A percentile compares a stretch with the other conserved stretches of the same genome.
Evolutionary conservation across 2,888 invertebrate species (phyloP).

Genomic region (Phymatocera aterrima): DNA sequence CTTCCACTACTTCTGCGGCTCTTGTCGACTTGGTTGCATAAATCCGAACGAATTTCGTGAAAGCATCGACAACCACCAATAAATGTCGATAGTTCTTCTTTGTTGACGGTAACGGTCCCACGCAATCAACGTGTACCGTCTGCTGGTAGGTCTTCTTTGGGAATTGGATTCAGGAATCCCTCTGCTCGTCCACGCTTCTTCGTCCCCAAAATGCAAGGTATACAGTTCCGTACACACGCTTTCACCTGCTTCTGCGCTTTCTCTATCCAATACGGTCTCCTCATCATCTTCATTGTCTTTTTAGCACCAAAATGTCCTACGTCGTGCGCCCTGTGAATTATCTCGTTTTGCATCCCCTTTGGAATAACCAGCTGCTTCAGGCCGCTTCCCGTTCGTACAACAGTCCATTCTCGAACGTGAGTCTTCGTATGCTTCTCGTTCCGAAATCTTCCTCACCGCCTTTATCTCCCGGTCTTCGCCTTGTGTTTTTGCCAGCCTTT

Average conservation of each 20-base stretch:
- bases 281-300: neutral
- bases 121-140: constrained; percentile 50
- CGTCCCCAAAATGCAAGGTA: neutral
- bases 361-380: neutral
- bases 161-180: constrained; percentile 47
- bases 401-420: neutral
- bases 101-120: constrained; percentile 49
- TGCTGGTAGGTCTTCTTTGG: constrained; percentile 46
- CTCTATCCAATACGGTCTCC: neutral
- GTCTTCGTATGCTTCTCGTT: neutral
- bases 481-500: neutral
- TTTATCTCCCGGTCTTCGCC: neutral
- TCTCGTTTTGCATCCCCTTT: neutral
- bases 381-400: neutral
- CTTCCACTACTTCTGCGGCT: no score
- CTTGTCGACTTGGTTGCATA: constrained; percentile 49
- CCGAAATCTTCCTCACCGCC: neutral
- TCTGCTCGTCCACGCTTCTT: constrained; percentile 43
- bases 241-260: neutral
- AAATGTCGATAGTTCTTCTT: constrained; percentile 45
- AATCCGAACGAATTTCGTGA: constrained; percentile 51
- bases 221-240: neutral
- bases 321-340: neutral
- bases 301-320: neutral
- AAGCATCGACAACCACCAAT: constrained; percentile 48